phyloP scores from a whole-genome alignment of 2,113 vertebrate species.

The Fregata magnificens region DNA sequence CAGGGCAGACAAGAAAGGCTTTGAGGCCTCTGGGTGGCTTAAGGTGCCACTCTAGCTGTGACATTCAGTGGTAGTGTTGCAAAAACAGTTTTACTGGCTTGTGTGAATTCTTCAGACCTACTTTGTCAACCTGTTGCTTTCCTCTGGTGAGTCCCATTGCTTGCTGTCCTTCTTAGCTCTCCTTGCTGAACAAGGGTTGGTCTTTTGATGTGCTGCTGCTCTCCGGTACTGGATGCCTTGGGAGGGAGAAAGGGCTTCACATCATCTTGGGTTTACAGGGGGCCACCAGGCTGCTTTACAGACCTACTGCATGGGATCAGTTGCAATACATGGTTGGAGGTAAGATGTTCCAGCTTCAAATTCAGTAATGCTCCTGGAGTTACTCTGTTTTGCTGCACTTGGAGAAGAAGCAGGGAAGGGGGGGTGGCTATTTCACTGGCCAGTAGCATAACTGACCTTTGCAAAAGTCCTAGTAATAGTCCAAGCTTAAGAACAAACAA shows the following conservation, averaged over 20 bases:
- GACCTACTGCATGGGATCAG: not conserved
- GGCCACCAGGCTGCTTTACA: not conserved
- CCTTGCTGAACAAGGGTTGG: not conserved
- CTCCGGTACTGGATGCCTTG: conserved; percentile 35
- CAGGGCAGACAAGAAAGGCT: not conserved
- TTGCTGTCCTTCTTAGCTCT: not conserved
- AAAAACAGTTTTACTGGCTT: not conserved
- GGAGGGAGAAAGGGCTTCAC: not conserved
- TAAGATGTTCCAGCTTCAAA: not conserved
- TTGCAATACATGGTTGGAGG: not conserved
- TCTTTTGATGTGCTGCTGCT: not conserved
- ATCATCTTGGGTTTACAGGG: not conserved
- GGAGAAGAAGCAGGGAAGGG: not conserved
- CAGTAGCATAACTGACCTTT: not conserved
- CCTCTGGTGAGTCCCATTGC: not conserved
- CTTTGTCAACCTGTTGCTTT: not conserved
- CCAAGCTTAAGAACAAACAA: not conserved
- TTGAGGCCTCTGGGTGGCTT: not conserved
- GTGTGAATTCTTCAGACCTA: not conserved
- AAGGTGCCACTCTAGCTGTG: not conserved
- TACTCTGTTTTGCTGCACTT: not conserved
- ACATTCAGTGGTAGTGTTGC: not conserved
- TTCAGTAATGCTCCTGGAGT: not conserved
- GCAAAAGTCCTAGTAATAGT: not conserved
- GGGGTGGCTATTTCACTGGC: not conserved